Base-by-base conservation (phyloP, 2,888 invertebrate species). In the Caenorhabditis angaria region DNA sequence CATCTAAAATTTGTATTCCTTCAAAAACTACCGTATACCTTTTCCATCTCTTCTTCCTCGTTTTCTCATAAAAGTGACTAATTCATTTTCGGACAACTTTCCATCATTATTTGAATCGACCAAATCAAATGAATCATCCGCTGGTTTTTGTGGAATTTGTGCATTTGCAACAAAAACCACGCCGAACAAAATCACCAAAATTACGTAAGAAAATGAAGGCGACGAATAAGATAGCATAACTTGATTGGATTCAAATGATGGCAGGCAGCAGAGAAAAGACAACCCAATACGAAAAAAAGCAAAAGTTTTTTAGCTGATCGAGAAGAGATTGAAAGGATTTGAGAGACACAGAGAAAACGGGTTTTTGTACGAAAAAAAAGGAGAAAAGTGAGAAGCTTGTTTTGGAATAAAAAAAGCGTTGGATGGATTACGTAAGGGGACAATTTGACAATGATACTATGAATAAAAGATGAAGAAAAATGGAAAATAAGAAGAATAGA, bases 61-160 rank as follows among this genome's bases (percentile, higher is more conserved):
- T 35, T 73, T 73, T 56, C 61, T 68, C 68, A 72, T 68, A 20
- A 72, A 72, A 3, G 2, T 29, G 20, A 29, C 48, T 48, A 71
- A 29, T 32, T 67, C 66, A 27, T 58, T 53, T 48, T 69, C 66
- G 1, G 61, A 63, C 35, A 69, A 24, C 32, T 62, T 65, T 48
- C 65, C 69, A 54, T 73, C 73, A 55, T 69, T 69, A 61, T 73
- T 66, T 22, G 68, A 59, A 32, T 73, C 73, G 8, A 73, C 69
- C 28, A 73, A 54, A 27, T 73, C 73, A 57, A 73, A 73, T 4
- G 69, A 69, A 35, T 61, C 69, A 41, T 58, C 58, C 47, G 25
- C 18, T 27, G 54, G 2, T 54, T 8, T 25, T 54, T 18, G 18
- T 27, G 54, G 18, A 18, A 54, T 25, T n/a, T 27, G 24, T 27